phyloP scores from a whole-genome alignment of 2,888 invertebrate genomes.

The Neria commutata region DNA sequence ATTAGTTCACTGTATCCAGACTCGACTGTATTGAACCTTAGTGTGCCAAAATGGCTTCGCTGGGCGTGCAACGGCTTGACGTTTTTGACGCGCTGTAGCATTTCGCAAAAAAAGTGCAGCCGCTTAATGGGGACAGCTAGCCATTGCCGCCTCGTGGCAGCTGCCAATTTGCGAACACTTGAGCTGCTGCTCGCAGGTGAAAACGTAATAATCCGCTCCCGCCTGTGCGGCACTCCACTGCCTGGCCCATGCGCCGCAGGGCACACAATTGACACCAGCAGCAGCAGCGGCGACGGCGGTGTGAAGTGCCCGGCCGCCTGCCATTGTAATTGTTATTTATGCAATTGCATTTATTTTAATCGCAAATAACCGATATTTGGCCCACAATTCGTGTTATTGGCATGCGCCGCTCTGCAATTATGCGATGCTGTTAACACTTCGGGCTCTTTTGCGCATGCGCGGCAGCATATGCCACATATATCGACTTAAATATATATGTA shows the following conservation, averaged over 20 bases:
- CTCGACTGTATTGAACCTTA: no score
- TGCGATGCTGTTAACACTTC: not conserved
- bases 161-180: no score
- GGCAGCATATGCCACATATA: no score
- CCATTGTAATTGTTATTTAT: slow-evolving; percentile 52
- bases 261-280: slow-evolving; percentile 8
- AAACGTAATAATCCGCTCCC: slow-evolving; percentile 13
- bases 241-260: slow-evolving; percentile 4
- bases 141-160: no score
- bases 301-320: not conserved
- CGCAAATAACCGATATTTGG: slow-evolving; percentile 31
- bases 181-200: slow-evolving; percentile 14
- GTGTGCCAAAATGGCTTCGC: no score
- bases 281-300: not conserved
- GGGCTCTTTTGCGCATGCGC: no score
- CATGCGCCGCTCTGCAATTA: slow-evolving; percentile 21
- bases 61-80: no score
- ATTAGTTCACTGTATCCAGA: no score
- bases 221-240: not conserved
- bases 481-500: no score
- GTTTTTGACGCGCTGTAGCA: no score
- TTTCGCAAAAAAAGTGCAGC: no score
- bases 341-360: slow-evolving; percentile 51
- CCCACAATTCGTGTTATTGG: slow-evolving; percentile 34
- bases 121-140: no score